phyloP scores from a whole-genome alignment of 2,797 vertebrate species.

The Poeciliopsis paucimaculata region DNA sequence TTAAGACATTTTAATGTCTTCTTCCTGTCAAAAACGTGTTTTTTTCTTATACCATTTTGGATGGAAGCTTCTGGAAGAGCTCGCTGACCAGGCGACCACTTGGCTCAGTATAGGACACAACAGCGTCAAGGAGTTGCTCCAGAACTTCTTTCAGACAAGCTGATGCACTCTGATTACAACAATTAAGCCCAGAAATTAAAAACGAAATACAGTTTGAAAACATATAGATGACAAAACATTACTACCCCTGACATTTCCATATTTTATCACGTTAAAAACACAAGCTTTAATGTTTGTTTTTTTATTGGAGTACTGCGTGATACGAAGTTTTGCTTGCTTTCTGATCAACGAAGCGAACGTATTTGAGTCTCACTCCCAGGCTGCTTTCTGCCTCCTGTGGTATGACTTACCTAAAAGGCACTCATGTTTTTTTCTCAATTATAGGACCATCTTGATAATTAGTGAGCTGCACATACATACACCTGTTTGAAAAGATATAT shows the following conservation, averaged over 20 bases:
- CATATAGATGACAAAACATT: neutral
- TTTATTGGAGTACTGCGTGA: neutral
- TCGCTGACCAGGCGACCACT: conserved; percentile 93
- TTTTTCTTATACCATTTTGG: conserved; percentile 88
- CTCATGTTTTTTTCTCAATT: neutral
- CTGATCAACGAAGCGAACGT: neutral
- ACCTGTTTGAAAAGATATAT: neutral
- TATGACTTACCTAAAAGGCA: neutral
- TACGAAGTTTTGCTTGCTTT: neutral
- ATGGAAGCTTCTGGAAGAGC: conserved; percentile 98
- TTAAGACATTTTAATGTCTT: neutral
- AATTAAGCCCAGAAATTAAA: conserved; percentile 18
- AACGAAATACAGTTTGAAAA: neutral
- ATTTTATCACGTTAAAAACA: neutral
- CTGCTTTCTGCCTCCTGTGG: neutral
- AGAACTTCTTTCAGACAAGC: conserved; percentile 91
- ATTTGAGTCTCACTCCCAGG: neutral
- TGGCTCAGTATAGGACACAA: conserved; percentile 90
- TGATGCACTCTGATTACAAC: conserved; percentile 81
- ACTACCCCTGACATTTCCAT: neutral
- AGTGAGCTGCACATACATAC: neutral
- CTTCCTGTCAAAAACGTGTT: neutral
- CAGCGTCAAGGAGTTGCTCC: conserved; percentile 93
- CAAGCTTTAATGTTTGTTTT: neutral
- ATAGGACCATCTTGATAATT: neutral